Percentiles rank a stretch among this genome's conserved stretches.
phyloP scores from a whole-genome alignment of 2,888 invertebrate species.

The Volucella inflata region DNA sequence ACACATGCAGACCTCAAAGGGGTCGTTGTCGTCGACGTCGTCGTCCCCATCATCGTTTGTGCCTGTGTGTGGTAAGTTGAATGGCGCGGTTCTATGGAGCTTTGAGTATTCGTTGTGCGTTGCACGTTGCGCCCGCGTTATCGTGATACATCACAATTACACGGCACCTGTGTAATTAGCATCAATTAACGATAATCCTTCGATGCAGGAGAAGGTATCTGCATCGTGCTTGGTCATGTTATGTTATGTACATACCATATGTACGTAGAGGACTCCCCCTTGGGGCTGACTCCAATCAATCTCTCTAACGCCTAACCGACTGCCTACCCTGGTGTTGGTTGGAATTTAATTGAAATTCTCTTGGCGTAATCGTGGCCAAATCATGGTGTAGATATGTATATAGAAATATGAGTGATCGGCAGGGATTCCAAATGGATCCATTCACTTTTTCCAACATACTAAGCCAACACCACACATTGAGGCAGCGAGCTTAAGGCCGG shows the following conservation, averaged over 20 bases:
- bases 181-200: slow-evolving; percentile 73
- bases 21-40: slow-evolving; percentile 56
- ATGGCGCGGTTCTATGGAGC: slow-evolving; percentile 26
- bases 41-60: slow-evolving; percentile 30
- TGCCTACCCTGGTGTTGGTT: neutral
- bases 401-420: slow-evolving; percentile 56
- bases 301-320: slow-evolving; percentile 69
- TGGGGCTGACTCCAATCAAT: slow-evolving; percentile 70
- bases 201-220: slow-evolving; percentile 42
- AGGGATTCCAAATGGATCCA: slow-evolving; percentile 55
- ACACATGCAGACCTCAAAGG: slow-evolving; percentile 69
- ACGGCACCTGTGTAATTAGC: slow-evolving; percentile 73
- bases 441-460: slow-evolving; percentile 50
- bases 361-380: slow-evolving; percentile 69
- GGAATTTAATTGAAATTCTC: slow-evolving; percentile 72
- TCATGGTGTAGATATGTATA: slow-evolving; percentile 8
- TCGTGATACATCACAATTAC: slow-evolving; percentile 75
- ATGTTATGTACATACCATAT: too few relatives aligned
- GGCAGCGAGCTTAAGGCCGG: neutral
- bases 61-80: slow-evolving; percentile 17
- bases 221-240: slow-evolving; percentile 23
- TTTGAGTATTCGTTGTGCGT: slow-evolving; percentile 57
- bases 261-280: slow-evolving; percentile 36
- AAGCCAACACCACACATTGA: slow-evolving; percentile 3
- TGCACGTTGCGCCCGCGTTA: slow-evolving; percentile 47